phyloP scores from a whole-genome alignment of 2,797 vertebrate genomes.

The Hemibagrus guttatus region DNA sequence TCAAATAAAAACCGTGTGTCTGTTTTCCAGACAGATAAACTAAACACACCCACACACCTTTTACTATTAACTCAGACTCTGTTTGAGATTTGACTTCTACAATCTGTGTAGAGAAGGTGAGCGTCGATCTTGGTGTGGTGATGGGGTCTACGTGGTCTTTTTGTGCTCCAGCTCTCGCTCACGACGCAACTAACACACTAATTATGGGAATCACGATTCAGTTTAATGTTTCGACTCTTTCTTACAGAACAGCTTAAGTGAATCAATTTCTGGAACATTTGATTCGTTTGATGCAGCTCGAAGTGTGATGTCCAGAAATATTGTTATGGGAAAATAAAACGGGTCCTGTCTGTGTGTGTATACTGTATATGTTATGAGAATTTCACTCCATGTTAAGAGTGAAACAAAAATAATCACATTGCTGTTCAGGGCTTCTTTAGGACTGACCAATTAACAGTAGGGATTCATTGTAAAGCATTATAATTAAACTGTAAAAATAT shows the following conservation, averaged over 20 bases:
- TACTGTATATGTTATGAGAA: background rate
- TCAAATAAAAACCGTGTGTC: background rate
- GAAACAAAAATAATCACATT: background rate
- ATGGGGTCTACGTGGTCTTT: conserved; percentile 35
- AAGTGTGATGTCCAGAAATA: too few species aligned
- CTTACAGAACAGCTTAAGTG: background rate
- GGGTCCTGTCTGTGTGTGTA: too few species aligned
- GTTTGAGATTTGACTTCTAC: background rate
- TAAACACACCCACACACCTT: background rate
- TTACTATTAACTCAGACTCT: background rate
- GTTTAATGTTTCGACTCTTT: background rate
- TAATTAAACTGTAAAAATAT: background rate
- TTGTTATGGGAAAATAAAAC: background rate
- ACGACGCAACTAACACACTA: background rate
- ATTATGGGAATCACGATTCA: background rate
- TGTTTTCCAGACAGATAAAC: background rate
- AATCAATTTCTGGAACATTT: background rate
- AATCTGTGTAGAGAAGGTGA: background rate
- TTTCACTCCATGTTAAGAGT: background rate
- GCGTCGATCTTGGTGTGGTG: background rate
- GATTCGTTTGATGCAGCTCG: background rate
- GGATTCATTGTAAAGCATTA: background rate
- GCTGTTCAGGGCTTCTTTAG: background rate
- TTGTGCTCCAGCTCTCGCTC: background rate
- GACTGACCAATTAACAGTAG: too few species aligned